Evolutionary conservation across 2,113 vertebrate species (phyloP).

Genomic region (Circaetus gallicus): DNA sequence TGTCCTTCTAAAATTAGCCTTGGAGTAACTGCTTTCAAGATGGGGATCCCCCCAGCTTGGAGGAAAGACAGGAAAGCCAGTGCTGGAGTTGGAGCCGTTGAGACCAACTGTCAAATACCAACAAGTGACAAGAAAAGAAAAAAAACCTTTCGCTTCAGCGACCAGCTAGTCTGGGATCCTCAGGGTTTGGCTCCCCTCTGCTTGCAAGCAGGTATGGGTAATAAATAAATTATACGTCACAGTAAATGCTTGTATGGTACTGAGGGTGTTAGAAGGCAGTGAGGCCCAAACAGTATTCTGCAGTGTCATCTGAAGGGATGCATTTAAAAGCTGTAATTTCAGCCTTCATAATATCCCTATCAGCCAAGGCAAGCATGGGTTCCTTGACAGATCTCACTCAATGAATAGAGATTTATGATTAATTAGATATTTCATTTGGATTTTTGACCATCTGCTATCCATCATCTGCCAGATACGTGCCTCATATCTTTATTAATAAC

Average conservation of each 20-base stretch:
- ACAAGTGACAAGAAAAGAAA: neutral
- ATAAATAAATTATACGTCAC: rapidly evolving
- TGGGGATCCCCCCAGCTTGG: neutral
- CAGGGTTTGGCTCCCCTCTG: neutral
- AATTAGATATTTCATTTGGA: neutral
- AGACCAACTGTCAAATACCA: neutral
- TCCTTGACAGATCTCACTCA: neutral
- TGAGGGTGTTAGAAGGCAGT: neutral
- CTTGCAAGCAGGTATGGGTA: neutral
- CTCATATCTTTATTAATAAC: neutral
- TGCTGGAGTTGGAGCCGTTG: neutral
- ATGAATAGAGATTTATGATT: neutral
- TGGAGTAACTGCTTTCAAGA: neutral
- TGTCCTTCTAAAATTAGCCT: neutral
- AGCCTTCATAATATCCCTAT: neutral
- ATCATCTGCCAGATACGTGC: neutral
- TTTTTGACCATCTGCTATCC: neutral
- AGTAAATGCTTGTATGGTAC: neutral
- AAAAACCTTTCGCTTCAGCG: neutral
- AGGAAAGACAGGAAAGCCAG: neutral
- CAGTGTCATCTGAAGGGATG: neutral
- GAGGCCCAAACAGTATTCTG: neutral
- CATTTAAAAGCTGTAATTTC: neutral
- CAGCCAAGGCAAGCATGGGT: neutral
- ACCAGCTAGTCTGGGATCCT: neutral